These are phyloP conservation scores for Montipora cactus DNA, from an alignment of 64 coral and sea anemone species.

Conservation along the genomic window DNA sequence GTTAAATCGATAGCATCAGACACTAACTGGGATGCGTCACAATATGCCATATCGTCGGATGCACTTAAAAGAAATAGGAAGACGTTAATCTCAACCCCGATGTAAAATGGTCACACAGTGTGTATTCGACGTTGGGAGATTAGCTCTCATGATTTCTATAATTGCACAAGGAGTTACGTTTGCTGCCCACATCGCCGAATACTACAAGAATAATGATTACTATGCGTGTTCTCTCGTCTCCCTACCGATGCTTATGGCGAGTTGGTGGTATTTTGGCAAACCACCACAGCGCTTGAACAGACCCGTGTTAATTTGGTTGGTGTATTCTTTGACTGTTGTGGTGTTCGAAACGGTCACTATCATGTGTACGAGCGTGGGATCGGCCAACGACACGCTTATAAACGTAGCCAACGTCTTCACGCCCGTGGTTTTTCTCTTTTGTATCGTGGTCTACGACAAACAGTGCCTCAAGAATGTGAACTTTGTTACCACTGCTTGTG, in stretches of 20 bases:
- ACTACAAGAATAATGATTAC: not conserved
- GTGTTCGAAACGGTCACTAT: too few relatives aligned
- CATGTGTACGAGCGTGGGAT: too few relatives aligned
- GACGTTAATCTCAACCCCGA: not conserved
- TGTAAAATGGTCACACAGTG: not conserved
- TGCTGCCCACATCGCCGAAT: not conserved
- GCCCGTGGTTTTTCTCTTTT: not conserved
- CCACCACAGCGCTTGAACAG: not conserved
- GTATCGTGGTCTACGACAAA: not conserved
- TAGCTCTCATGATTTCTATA: not conserved
- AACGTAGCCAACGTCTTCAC: not conserved
- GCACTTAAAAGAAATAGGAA: too few relatives aligned
- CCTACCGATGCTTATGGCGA: not conserved
- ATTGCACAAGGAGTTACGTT: not conserved
- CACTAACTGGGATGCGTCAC: not conserved
- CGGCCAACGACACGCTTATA: not conserved
- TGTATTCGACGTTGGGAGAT: not conserved
- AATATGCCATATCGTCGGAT: not conserved
- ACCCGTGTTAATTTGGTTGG: not conserved
- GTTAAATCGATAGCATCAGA: not conserved
- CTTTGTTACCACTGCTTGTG: not conserved
- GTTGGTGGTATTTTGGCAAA: not conserved
- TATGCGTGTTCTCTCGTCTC: not conserved
- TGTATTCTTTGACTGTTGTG: not conserved
- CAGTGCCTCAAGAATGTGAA: not conserved